Conservation (phyloP, 2,113 vertebrate species). For the Macrotis lagotis region DNA sequence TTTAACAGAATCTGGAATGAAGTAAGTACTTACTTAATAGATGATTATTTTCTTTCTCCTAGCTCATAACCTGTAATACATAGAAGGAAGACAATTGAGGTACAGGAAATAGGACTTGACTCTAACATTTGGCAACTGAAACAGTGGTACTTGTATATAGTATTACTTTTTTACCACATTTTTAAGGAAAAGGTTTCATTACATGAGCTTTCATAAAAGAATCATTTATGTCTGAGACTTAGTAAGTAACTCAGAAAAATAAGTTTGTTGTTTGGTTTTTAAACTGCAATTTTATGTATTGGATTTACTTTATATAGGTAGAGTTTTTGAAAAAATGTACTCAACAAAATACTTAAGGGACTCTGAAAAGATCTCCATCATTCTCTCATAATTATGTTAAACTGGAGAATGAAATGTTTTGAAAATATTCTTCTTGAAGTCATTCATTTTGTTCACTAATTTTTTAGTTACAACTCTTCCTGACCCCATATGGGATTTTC, state of each 20-base stretch:
- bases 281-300: not conserved
- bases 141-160: not conserved
- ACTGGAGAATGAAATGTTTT: not conserved
- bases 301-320: not conserved
- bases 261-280: not conserved
- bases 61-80: not conserved
- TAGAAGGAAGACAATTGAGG: not conserved
- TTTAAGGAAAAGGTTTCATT: slow-evolving; percentile 13
- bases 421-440: not conserved
- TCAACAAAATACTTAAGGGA: slow-evolving; percentile 20
- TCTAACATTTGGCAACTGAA: not conserved
- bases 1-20: not conserved
- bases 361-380: not conserved
- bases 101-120: not conserved
- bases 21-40: not conserved
- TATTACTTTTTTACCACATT: too few species aligned
- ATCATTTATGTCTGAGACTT: slow-evolving; percentile 1
- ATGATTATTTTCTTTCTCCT: not conserved
- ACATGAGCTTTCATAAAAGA: slow-evolving; percentile 6
- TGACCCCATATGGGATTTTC: not conserved
- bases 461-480: too few species aligned
- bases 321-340: not conserved
- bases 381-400: not conserved
- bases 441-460: not conserved
- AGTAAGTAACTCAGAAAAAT: too few species aligned